Base-by-base conservation (phyloP, 2,797 vertebrate genomes). In the Podarcis siculus region DNA sequence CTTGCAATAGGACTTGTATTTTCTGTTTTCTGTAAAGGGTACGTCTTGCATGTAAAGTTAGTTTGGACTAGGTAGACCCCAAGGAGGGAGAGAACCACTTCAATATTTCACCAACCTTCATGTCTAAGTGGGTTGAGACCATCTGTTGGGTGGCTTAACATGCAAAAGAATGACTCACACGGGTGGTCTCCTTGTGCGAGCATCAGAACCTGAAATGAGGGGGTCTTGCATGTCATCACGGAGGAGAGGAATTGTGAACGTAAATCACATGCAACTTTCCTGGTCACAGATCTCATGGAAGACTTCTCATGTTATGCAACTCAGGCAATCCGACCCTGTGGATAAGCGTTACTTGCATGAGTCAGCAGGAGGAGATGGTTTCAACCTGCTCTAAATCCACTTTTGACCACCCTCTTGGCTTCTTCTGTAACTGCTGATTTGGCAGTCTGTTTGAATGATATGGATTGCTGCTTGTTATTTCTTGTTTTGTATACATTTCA, bases 381-480 rank as follows among this genome's bases (percentile, higher is more conserved):
- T 66, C 49, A 35, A 42, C 19, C 12, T 58, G 30, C 21, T 75
- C 49, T 71, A 72, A 84, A 84, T 27, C 75, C 42, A 17, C 67
- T 37, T 37, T 75, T 66, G 21, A 81, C 23, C 35, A 55, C 37
- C 4, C 72, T 25, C 37, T 30, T 39, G 79, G 55, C 2, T 85
- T 13, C 49, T 61, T 61, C 27, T 35, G n/a, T 89, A 89, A 69
- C 71, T 79, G 27, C 45, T n/a, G 5, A 19, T 80, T 87, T 12
- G n/a, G 71, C 67, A 75, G 0, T 42, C 83, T 89, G 42, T 45
- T 87, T 77, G 21, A 90, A 45, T 21, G 35, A 5, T 87, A 45
- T 79, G 39, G 42, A 85, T 91, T 82, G 85, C 15, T 27, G 55
- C 37, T 89, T 86, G 61, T 67, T 90, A 61, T 2, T 85, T 58